These are phyloP conservation scores for Pachyramphus minor DNA, from an alignment of 2,113 vertebrate species.

Conservation along the genomic window DNA sequence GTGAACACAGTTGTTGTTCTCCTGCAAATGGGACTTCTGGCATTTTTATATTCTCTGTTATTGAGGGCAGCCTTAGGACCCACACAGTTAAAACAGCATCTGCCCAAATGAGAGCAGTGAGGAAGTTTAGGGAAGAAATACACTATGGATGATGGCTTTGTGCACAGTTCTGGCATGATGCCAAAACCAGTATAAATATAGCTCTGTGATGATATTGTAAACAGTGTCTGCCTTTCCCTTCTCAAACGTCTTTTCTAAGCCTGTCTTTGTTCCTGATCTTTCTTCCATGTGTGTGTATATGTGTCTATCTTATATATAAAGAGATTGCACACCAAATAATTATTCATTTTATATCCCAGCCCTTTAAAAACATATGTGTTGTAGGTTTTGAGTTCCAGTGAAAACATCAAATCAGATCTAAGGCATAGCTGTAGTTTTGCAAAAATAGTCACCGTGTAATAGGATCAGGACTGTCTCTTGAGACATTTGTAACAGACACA, in stretches of 20 bases:
- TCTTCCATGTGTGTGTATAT: background rate
- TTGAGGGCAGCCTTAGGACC: background rate
- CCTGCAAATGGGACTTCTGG: background rate
- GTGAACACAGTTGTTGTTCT: background rate
- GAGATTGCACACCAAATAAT: background rate
- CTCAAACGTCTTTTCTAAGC: background rate
- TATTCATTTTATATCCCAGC: background rate
- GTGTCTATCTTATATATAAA: background rate
- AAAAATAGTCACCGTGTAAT: background rate
- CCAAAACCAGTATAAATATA: background rate
- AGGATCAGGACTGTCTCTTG: background rate
- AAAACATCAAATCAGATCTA: background rate
- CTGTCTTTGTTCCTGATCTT: background rate
- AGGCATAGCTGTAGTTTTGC: background rate
- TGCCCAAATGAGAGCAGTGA: background rate
- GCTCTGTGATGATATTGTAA: background rate
- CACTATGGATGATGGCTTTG: background rate
- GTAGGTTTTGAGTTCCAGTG: background rate
- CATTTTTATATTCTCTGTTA: background rate
- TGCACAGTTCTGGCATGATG: background rate
- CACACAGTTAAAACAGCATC: background rate
- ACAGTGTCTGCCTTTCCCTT: background rate
- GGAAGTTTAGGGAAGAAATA: background rate
- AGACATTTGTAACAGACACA: background rate
- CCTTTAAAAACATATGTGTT: background rate